phyloP scores from a whole-genome alignment of 2,113 vertebrate genomes.

The Poeciliopsis turrubarensis region DNA sequence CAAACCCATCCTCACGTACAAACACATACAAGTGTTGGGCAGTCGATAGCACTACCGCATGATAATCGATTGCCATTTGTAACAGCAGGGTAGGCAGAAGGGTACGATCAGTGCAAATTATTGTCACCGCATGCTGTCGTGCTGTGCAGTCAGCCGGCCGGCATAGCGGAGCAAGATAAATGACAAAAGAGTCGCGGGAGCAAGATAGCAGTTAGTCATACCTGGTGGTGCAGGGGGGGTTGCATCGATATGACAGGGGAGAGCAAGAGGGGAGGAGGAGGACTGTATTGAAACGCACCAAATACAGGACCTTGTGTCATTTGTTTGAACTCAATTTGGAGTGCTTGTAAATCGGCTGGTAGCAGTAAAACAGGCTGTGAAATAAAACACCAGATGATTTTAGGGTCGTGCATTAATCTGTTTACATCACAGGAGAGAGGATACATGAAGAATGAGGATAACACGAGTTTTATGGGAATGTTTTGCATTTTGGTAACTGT shows the following conservation, averaged over 20 bases:
- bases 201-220: conserved; percentile 81
- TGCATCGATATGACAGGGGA: conserved; percentile 59
- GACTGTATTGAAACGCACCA: conserved; percentile 32
- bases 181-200: conserved; percentile 77
- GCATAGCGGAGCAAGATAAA: conserved; percentile 83
- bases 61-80: conserved; percentile 98
- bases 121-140: conserved; percentile 85
- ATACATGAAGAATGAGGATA: too few relatives aligned
- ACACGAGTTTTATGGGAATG: too few relatives aligned
- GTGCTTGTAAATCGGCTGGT: background rate
- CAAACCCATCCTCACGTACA: conserved; percentile 35
- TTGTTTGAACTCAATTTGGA: conserved; percentile 1
- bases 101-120: conserved; percentile 95
- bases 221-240: conserved; percentile 75
- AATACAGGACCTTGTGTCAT: conserved; percentile 52
- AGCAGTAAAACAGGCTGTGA: background rate
- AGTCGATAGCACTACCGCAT: conserved; percentile 91
- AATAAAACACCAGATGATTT: too few relatives aligned
- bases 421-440: too few relatives aligned
- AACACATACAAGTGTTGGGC: conserved; percentile 61
- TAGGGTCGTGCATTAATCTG: too few relatives aligned
- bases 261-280: conserved; percentile 3
- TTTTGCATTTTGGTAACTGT: too few relatives aligned
- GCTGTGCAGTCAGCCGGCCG: conserved; percentile 84
- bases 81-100: conserved; percentile 89